phyloP scores from a whole-genome alignment of 2,888 invertebrate genomes.

The Parapristionchus giblindavisi region DNA sequence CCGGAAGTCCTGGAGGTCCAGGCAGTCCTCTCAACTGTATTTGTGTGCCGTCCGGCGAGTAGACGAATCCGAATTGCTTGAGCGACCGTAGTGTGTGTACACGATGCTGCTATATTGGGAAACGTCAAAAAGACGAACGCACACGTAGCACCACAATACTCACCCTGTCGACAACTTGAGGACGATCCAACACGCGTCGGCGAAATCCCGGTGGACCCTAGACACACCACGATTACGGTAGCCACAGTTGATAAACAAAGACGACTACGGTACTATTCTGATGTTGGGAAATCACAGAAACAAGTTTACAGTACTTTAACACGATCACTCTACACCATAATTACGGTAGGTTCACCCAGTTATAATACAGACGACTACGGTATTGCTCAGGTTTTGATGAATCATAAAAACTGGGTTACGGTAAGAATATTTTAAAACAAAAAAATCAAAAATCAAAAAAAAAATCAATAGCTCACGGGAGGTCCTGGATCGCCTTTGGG shows the following conservation, averaged over 20 bases:
- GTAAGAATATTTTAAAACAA: not conserved
- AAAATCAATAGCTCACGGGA: slow-evolving; percentile 50
- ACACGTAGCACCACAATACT: not conserved
- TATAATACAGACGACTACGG: no score
- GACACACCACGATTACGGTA: slow-evolving; percentile 26
- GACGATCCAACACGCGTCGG: not conserved
- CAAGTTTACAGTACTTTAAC: not conserved
- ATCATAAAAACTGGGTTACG: not conserved
- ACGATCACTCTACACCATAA: not conserved
- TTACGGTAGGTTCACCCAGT: no score
- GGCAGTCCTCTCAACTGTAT: slow-evolving; percentile 66
- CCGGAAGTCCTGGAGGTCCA: slow-evolving; percentile 66
- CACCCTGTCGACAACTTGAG: not conserved
- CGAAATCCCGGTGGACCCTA: slow-evolving; percentile 28
- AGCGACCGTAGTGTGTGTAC: slow-evolving; percentile 51
- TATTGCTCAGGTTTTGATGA: no score
- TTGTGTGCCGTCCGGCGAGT: slow-evolving; percentile 64
- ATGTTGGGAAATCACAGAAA: not conserved
- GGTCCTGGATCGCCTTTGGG: slow-evolving; percentile 61
- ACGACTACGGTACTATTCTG: slow-evolving; percentile 16
- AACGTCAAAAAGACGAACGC: no score
- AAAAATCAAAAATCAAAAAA: not conserved
- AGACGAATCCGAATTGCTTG: slow-evolving; percentile 65
- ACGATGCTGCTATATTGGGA: slow-evolving; percentile 34
- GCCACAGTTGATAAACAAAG: not conserved